phyloP scores from a whole-genome alignment of 2,888 invertebrate species.

The Agrotis segetum region DNA sequence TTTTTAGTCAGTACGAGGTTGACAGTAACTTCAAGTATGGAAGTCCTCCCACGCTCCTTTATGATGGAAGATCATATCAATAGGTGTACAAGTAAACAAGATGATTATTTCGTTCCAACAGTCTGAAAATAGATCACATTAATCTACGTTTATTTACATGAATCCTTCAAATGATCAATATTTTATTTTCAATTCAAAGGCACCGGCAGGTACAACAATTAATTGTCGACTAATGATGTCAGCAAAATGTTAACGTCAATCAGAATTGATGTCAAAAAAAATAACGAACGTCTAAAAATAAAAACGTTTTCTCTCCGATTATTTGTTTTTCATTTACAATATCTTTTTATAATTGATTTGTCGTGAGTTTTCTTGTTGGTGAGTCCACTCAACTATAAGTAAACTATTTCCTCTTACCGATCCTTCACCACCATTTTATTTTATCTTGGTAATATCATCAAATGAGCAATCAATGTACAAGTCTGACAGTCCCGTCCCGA shows the following conservation, averaged over 20 bases:
- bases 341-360: slow-evolving; percentile 41
- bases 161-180: not conserved
- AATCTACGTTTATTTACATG: slow-evolving; percentile 1
- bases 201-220: slow-evolving; percentile 22
- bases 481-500: too few species aligned
- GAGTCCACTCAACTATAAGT: slow-evolving; percentile 21
- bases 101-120: not conserved
- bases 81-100: not conserved
- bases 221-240: slow-evolving; percentile 37
- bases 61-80: too few species aligned
- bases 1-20: too few species aligned
- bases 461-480: too few species aligned
- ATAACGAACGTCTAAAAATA: slow-evolving; percentile 50
- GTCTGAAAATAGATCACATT: not conserved
- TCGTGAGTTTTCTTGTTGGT: slow-evolving; percentile 36
- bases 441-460: too few species aligned
- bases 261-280: slow-evolving; percentile 32
- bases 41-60: too few species aligned
- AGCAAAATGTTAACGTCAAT: slow-evolving; percentile 27
- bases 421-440: too few species aligned
- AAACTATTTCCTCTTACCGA: too few species aligned
- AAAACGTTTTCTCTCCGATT: slow-evolving; percentile 41
- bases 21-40: too few species aligned
- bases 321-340: slow-evolving; percentile 41
- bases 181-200: not conserved